Evolutionary conservation across 2,113 vertebrate species (phyloP), one percentile per base, ranked within the genome.

Genomic region (Calidris pygmaea): DNA sequence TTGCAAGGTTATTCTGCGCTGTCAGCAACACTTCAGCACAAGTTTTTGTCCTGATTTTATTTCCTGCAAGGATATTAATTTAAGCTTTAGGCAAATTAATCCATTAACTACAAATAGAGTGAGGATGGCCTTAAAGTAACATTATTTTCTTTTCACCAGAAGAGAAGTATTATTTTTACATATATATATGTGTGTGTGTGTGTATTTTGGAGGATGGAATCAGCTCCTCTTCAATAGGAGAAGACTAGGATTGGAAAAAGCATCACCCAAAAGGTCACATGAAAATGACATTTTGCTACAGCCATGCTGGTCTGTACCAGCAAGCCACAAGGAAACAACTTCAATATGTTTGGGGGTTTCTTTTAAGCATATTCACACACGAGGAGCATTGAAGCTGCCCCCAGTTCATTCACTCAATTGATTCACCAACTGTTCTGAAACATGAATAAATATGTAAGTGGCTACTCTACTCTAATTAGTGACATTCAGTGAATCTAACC

Each of bases 391-490:
- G 68, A 95, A 73, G 55, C 66, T 55, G 70, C 71, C 56, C 63
- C 63, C 70, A 58, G 90, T 82, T 77, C 86, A 89, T 91, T 94
- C 93, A 90, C 80, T 94, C 78, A 66, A 93, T 95, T 86, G 89
- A 96, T 89, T 93, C 86, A 77, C 94, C 89, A 90, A 89, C 86
- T 94, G 77, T 32, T 94, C 74, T 83, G 71, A 94, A 96, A 95
- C 35, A 92, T 30, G 66, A 95, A 93, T 96, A 95, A 97, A 97
- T 70, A 77, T 87, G n/a, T 92, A 94, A 96, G 96, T 56, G 75
- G 92, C 93, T 96, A 87, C 84, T 93, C 77, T 68, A 21, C 77
- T 68, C 73, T 95, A 90, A 96, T 97, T 97, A 97, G 92, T 95
- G 95, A 94, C 59, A 89, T 91, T 88, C 87, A 88, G 87, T 91